Conservation (phyloP, 2,888 invertebrate species). For the Lysandra bellargus region DNA sequence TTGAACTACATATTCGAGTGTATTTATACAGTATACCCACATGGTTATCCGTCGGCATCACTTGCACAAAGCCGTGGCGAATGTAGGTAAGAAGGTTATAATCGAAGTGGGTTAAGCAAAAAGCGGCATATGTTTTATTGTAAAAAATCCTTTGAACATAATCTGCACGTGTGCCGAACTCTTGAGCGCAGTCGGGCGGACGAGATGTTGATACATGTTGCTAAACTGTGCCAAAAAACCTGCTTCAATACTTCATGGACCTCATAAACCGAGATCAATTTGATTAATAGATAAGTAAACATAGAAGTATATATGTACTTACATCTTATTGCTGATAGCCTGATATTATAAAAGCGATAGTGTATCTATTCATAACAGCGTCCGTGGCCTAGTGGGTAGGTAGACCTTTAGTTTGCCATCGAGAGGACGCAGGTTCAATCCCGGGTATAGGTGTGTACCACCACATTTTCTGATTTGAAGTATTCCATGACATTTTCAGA, state of each 20-base stretch:
- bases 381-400: too few relatives aligned
- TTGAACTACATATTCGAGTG: background rate
- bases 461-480: too few relatives aligned
- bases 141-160: constrained; percentile 75
- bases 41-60: constrained; percentile 53
- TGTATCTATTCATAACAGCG: too few relatives aligned
- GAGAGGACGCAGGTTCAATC: too few relatives aligned
- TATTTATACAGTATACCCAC: background rate
- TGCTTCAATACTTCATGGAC: background rate
- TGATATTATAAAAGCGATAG: too few relatives aligned
- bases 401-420: too few relatives aligned
- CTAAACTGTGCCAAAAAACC: background rate
- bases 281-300: too few relatives aligned
- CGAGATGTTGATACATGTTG: constrained; percentile 46
- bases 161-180: constrained; percentile 73
- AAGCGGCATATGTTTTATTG: constrained; percentile 78
- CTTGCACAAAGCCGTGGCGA: constrained; percentile 69
- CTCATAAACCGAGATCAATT: background rate
- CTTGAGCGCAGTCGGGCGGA: constrained; percentile 57
- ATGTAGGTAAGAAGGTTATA: constrained; percentile 80
- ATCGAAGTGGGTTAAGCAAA: constrained; percentile 81
- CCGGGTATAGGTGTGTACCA: too few relatives aligned
- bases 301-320: too few relatives aligned
- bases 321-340: too few relatives aligned
- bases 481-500: too few relatives aligned